These are phyloP conservation scores for Petrocephalus schoutedeni DNA, from an alignment of 2,797 vertebrate species.

Conservation along the genomic window DNA sequence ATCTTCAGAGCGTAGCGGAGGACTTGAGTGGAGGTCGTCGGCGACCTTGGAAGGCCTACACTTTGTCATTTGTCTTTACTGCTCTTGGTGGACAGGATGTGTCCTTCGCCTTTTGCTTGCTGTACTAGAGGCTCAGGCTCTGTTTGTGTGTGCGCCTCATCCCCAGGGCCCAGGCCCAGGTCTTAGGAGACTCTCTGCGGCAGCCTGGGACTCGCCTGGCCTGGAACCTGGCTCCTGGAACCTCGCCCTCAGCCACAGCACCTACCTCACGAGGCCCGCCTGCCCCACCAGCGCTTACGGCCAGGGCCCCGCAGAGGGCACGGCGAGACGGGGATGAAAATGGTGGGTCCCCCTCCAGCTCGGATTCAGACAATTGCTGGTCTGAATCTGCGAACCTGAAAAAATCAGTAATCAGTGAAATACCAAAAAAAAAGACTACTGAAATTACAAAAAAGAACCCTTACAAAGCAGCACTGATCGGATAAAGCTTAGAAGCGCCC, in stretches of 20 bases:
- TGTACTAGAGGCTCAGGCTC: conserved; percentile 34
- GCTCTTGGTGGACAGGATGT: not conserved
- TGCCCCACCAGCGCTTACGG: conserved; percentile 53
- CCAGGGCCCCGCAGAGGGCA: conserved; percentile 60
- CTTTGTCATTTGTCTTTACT: not conserved
- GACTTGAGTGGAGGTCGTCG: not conserved
- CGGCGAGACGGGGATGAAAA: conserved; percentile 70
- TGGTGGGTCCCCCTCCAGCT: conserved; percentile 39
- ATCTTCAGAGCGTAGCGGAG: not conserved
- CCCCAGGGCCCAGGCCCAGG: conserved; percentile 53
- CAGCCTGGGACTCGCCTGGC: conserved; percentile 82
- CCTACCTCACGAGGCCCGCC: conserved; percentile 69
- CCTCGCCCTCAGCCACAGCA: conserved; percentile 67
- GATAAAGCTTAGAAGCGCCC: not conserved
- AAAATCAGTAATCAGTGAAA: no score
- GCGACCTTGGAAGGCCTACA: not conserved
- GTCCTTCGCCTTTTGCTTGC: not conserved
- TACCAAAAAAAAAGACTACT: no score
- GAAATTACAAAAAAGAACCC: not conserved
- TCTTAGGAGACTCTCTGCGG: conserved; percentile 66
- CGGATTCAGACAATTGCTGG: not conserved
- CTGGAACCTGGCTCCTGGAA: conserved; percentile 76
- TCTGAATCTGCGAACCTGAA: not conserved
- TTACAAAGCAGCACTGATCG: not conserved
- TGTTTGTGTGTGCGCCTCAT: conserved; percentile 26